phyloP scores from a whole-genome alignment of 2,797 vertebrate species.

The Anguilla megastoma region DNA sequence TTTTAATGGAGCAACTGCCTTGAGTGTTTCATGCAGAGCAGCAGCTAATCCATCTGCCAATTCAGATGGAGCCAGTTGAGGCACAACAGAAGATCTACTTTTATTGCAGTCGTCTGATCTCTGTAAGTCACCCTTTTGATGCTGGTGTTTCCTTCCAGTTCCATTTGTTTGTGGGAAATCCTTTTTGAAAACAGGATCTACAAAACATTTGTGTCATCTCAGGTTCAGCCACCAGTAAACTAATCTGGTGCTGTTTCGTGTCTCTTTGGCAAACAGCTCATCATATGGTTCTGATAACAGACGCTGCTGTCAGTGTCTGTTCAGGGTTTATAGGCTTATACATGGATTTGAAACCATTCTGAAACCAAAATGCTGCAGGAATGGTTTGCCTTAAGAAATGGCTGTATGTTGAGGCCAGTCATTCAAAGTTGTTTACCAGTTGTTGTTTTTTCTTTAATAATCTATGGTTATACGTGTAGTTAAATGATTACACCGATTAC shows the following conservation, averaged over 20 bases:
- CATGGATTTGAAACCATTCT: neutral
- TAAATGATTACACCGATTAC: neutral
- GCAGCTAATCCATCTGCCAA: neutral
- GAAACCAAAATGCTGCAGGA: neutral
- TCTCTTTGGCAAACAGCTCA: neutral
- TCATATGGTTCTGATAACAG: neutral
- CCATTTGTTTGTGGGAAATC: neutral
- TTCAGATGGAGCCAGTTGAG: neutral
- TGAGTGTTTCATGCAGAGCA: neutral
- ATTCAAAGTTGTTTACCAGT: neutral
- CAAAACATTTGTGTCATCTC: neutral
- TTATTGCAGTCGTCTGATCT: neutral
- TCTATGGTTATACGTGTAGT: neutral
- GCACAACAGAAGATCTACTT: neutral
- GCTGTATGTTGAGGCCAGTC: neutral
- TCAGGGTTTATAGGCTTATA: neutral
- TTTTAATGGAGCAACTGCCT: neutral
- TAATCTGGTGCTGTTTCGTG: neutral
- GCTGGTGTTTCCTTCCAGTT: neutral
- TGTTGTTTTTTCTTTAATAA: neutral
- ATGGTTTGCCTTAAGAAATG: neutral
- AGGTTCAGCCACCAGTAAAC: neutral
- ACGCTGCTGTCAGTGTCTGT: neutral
- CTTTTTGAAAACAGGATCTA: neutral
- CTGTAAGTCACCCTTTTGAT: neutral